Conservation (phyloP, 2,797 vertebrate species). For the Lagorchestes hirsutus region DNA sequence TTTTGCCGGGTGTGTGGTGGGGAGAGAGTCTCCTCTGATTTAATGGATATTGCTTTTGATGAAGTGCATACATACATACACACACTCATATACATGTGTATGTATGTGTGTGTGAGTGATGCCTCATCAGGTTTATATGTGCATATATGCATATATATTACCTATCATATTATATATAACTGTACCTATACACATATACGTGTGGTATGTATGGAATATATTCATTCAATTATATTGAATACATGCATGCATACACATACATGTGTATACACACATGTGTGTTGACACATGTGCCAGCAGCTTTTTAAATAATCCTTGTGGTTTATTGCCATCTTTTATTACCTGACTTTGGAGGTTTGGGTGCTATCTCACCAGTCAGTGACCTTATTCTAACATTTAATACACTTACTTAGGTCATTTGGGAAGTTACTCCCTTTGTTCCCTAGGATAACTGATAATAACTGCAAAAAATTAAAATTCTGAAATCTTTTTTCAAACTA, state of each 20-base stretch:
- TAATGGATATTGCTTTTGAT: not conserved
- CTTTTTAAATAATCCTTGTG: not conserved
- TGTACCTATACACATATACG: not conserved
- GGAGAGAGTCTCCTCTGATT: not conserved
- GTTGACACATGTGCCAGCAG: not conserved
- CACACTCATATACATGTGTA: not conserved
- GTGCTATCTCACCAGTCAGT: not conserved
- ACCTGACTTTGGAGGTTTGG: not conserved
- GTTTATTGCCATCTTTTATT: not conserved
- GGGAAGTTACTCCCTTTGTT: constrained; percentile 36
- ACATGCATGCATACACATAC: not conserved
- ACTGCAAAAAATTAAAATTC: constrained; percentile 33
- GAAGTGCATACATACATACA: not conserved
- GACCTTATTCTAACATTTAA: not conserved
- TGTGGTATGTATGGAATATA: no score
- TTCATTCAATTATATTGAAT: no score
- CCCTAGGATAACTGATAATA: constrained; percentile 45
- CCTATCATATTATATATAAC: no score
- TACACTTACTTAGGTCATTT: not conserved
- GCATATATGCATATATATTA: no score
- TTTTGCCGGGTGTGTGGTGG: not conserved
- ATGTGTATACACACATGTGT: not conserved
- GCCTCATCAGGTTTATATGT: no score
- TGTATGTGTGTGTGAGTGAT: no score
- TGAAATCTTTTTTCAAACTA: not conserved